Evolutionary conservation across 92 coral and sea anemone genomes (phyloP).

Genomic region (Pocillopora meandrina): DNA sequence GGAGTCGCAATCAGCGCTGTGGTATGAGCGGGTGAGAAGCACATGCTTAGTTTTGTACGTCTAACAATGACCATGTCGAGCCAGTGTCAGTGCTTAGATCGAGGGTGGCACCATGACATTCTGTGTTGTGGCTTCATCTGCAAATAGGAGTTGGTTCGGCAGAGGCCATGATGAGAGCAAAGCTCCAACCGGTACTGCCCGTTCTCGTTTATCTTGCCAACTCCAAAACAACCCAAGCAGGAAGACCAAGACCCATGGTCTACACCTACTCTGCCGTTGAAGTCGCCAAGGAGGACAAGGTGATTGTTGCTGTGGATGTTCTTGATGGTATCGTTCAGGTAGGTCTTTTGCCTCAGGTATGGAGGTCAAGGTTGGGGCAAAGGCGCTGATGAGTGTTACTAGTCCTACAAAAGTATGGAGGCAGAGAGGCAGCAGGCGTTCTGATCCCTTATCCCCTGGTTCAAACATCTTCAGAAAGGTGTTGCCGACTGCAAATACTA

Average conservation of each 20-base stretch:
- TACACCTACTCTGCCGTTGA: conserved; percentile 51
- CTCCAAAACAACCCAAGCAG: conserved; percentile 32
- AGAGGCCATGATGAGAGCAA: conserved; percentile 17
- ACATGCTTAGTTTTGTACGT: no score
- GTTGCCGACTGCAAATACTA: conserved; percentile 36
- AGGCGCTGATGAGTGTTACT: conserved; percentile 17
- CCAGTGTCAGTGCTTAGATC: no score
- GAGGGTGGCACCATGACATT: no score
- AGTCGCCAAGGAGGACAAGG: conserved; percentile 31
- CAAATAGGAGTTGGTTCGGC: no score
- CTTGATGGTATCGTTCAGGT: background rate
- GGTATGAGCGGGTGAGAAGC: no score
- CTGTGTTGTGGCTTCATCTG: no score
- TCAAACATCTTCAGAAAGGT: conserved; percentile 6
- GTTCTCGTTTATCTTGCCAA: conserved; percentile 47
- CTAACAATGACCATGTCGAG: no score
- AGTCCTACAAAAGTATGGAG: no score
- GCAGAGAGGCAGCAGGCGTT: no score
- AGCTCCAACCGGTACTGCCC: conserved; percentile 46
- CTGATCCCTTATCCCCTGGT: background rate
- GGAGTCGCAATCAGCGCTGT: no score
- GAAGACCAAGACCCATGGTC: conserved; percentile 22
- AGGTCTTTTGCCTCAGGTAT: conserved; percentile 28
- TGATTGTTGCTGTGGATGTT: conserved; percentile 19
- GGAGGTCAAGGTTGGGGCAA: conserved; percentile 30